Percentiles rank a stretch among this genome's conserved stretches.
Evolutionary conservation across 2,888 invertebrate genomes (phyloP).

Genomic region (Idaea biselata): DNA sequence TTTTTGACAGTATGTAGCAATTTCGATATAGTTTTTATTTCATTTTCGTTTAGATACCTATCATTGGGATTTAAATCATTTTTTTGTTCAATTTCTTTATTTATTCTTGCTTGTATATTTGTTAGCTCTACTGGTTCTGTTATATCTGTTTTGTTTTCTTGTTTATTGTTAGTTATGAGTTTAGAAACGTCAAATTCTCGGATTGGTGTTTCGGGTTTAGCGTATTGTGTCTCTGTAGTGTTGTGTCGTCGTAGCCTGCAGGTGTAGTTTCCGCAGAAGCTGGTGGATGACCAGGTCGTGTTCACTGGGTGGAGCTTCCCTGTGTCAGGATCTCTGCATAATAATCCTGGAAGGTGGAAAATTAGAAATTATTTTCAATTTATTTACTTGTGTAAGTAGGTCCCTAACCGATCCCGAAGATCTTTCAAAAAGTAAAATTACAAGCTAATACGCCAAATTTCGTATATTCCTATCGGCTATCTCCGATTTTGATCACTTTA

Average conservation of each 20-base stretch:
- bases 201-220: slow-evolving; percentile 24
- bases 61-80: slow-evolving; percentile 32
- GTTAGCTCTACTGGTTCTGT: background rate
- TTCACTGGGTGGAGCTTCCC: slow-evolving; percentile 59
- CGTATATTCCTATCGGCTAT: no score
- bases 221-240: slow-evolving; percentile 31
- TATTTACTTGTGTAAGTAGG: no score
- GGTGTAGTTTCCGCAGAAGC: slow-evolving; percentile 71
- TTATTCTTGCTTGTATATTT: slow-evolving; percentile 6
- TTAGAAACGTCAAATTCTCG: slow-evolving; percentile 44
- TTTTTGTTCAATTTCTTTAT: slow-evolving; percentile 10
- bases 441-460: no score
- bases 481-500: no score
- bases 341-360: slow-evolving; percentile 53
- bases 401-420: no score
- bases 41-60: slow-evolving; percentile 58
- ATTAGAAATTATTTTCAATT: background rate
- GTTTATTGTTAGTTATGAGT: slow-evolving; percentile 16
- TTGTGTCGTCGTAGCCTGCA: slow-evolving; percentile 58
- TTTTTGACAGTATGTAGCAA: slow-evolving; percentile 61
- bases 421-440: no score
- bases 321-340: slow-evolving; percentile 72
- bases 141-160: slow-evolving; percentile 1
- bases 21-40: slow-evolving; percentile 58
- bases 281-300: slow-evolving; percentile 62